Conservation (phyloP, 1,140 invertebrate genomes). For the Pseudomyrmex pallidus region DNA sequence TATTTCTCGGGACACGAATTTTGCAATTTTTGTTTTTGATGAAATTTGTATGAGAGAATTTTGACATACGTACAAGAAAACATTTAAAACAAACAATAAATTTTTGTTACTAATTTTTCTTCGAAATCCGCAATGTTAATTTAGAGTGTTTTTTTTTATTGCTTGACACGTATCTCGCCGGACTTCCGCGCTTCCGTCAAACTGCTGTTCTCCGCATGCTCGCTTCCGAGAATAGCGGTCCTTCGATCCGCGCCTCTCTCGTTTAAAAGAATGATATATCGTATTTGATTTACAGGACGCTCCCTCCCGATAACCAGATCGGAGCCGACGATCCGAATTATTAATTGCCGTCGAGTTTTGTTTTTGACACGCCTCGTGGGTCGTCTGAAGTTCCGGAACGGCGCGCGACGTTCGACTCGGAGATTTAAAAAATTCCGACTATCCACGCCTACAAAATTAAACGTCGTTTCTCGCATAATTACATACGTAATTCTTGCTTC, state of each 20-base stretch:
- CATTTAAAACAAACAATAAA: neutral
- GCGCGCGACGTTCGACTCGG: slow-evolving; percentile 14
- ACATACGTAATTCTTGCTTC: slow-evolving; percentile 13
- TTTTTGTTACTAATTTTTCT: too few relatives aligned
- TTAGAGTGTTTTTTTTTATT: slow-evolving; percentile 24
- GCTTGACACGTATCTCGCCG: slow-evolving; percentile 17
- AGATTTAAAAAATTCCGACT: slow-evolving; percentile 46
- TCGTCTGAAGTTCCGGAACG: slow-evolving; percentile 15
- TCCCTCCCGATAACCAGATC: slow-evolving; percentile 46
- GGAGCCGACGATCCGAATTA: slow-evolving; percentile 34
- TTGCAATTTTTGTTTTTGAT: too few relatives aligned
- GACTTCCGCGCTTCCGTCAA: neutral
- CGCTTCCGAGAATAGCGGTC: slow-evolving; percentile 36
- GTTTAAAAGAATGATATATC: slow-evolving; percentile 61
- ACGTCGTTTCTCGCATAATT: slow-evolving; percentile 22
- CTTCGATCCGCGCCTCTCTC: slow-evolving; percentile 30
- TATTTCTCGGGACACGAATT: too few relatives aligned
- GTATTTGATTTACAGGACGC: slow-evolving; percentile 59
- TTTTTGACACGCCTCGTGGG: slow-evolving; percentile 47
- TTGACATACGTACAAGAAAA: neutral
- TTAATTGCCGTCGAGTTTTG: slow-evolving; percentile 50
- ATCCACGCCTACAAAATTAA: slow-evolving; percentile 47
- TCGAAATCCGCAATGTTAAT: slow-evolving; percentile 13
- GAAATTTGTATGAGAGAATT: too few relatives aligned
- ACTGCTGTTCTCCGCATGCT: neutral